Evolutionary conservation across 2,888 invertebrate species (phyloP), one percentile per base, ranked within the genome.

Genomic region (Capitulum mitella): DNA sequence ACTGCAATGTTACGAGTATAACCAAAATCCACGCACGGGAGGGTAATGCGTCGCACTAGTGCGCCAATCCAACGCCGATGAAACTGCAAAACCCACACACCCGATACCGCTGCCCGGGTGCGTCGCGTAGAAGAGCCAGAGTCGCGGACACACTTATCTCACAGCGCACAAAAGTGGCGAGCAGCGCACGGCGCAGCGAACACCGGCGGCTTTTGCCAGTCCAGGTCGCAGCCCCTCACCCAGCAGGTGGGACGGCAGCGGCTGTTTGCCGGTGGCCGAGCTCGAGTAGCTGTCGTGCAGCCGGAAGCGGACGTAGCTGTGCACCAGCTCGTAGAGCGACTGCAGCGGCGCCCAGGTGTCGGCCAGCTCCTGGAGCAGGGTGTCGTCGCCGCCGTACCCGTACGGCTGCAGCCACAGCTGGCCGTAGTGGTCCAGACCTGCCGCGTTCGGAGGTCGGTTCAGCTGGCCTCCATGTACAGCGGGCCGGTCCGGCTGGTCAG

Each of bases 391-490:
- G 16, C 26, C 37, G 34, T 64, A 19, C 19, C 64, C 64, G 64
- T 64, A 64, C 0, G 64, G 64, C 34, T 64, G 19, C 64, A 64
- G 34, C 64, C 64, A 64, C 32, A 64, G 32, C 64, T 64, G 34
- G 22, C 64, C 64, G 37, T 37, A 64, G 64, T 64, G 64, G 5
- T 64, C 22, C 64, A 64, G 34, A 37, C 64, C 64, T 64, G 64
- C 12, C 19, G 22, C 14, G 26, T 6, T 6, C 3, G 6, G 54
- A 26, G 26, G 0, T 22, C 26, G 54, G 26, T 22, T 51, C 51
- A 51, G 51, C 3, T 14, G 14, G 46, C 46, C 46, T 8, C 10
- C 46, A 46, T 12, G 10, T 46, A 14, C 46, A 46, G 10, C 46
- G 46, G 8, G 46, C 46, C 46, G 46, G 8, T 46, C 8, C 10